A percentile compares a stretch with the other conserved stretches of the same genome.
These are phyloP conservation scores for Spodoptera picta DNA, from an alignment of 2,888 invertebrate species.

Conservation along the genomic window DNA sequence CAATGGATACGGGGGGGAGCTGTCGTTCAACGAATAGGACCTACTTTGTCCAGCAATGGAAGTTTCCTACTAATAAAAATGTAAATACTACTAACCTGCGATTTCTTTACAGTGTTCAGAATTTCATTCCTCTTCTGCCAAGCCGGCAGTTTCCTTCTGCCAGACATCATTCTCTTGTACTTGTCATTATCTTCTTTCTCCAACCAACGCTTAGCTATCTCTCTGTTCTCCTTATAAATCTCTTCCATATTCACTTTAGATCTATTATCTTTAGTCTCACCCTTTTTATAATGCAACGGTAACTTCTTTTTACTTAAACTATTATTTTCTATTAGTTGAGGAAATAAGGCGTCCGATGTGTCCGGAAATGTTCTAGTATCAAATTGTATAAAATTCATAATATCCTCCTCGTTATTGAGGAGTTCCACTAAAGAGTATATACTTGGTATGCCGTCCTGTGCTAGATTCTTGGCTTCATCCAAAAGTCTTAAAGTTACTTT, in stretches of 20 bases:
- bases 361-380: slow-evolving; percentile 86
- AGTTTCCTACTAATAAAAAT: no score
- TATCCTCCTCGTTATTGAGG: slow-evolving; percentile 91
- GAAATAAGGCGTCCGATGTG: slow-evolving; percentile 89
- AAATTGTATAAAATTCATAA: slow-evolving; percentile 89
- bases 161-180: slow-evolving; percentile 91
- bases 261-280: slow-evolving; percentile 87
- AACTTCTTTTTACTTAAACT: slow-evolving; percentile 65
- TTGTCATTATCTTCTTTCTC: slow-evolving; percentile 89
- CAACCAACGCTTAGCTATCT: slow-evolving; percentile 89
- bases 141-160: slow-evolving; percentile 91
- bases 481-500: slow-evolving; percentile 91
- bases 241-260: slow-evolving; percentile 85
- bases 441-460: slow-evolving; percentile 91
- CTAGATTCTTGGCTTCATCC: slow-evolving; percentile 90
- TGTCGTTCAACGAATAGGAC: no score
- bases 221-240: slow-evolving; percentile 89
- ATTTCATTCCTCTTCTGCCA: slow-evolving; percentile 92
- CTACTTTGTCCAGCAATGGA: no score
- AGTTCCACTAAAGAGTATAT: slow-evolving; percentile 92
- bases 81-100: slow-evolving; percentile 80
- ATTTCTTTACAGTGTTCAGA: slow-evolving; percentile 89
- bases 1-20: no score
- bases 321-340: slow-evolving; percentile 85
- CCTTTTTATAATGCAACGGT: slow-evolving; percentile 91